Conservation (phyloP, 92 coral and sea anemone species). For the Umimayanthus kanabou region DNA sequence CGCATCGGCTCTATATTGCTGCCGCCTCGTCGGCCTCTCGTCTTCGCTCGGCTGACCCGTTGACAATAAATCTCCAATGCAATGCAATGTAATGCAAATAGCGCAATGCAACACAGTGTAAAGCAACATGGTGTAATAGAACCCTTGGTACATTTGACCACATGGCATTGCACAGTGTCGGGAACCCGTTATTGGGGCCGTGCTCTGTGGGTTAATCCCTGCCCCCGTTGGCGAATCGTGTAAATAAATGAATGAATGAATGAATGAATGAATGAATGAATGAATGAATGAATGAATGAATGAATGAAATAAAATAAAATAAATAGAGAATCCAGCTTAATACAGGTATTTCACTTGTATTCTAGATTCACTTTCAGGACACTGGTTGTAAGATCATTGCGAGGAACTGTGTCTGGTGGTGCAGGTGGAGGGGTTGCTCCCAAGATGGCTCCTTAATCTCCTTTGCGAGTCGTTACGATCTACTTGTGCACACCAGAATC, state of each 20-base stretch:
- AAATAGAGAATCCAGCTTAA: too few relatives aligned
- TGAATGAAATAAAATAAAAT: too few relatives aligned
- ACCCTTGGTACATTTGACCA: neutral
- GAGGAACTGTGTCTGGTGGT: neutral
- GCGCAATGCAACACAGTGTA: neutral
- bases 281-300: too few relatives aligned
- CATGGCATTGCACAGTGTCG: neutral
- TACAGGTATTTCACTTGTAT: neutral
- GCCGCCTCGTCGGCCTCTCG: too few relatives aligned
- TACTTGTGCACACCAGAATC: constrained; percentile 49
- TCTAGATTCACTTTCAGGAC: neutral
- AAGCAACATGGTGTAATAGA: neutral
- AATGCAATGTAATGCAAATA: neutral
- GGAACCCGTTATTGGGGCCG: too few relatives aligned
- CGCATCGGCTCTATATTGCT: too few relatives aligned
- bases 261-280: too few relatives aligned
- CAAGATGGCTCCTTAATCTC: constrained; percentile 40
- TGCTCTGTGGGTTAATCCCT: too few relatives aligned
- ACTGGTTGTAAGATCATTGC: neutral
- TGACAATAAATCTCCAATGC: too few relatives aligned
- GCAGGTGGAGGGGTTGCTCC: constrained; percentile 53
- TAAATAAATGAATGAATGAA: too few relatives aligned
- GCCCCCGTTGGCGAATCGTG: too few relatives aligned
- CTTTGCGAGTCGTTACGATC: constrained; percentile 33
- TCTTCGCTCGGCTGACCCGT: too few relatives aligned